Percentiles rank a stretch among this genome's conserved stretches.
phyloP scores from a whole-genome alignment of 2,888 invertebrate genomes.

The Taphrorychus bicolor region DNA sequence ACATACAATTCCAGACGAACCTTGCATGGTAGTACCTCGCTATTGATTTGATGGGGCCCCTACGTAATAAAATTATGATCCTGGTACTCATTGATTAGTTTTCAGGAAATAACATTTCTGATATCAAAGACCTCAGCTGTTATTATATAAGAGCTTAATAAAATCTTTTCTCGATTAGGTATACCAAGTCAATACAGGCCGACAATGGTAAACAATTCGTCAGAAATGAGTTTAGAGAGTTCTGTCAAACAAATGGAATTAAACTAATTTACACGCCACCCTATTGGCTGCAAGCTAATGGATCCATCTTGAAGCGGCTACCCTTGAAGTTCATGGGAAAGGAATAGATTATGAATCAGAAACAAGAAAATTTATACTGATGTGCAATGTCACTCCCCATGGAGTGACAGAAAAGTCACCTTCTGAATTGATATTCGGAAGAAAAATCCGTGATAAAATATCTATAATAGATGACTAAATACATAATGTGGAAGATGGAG shows the following conservation, averaged over 20 bases:
- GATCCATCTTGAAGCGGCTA: constrained; percentile 46
- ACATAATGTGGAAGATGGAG: constrained; percentile 18
- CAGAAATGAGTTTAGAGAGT: constrained; percentile 37
- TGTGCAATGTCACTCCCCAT: constrained; percentile 46
- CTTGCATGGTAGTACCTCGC: constrained; percentile 21
- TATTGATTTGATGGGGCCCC: constrained; percentile 37
- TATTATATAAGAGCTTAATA: background rate
- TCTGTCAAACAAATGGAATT: constrained; percentile 33
- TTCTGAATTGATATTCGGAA: constrained; percentile 28
- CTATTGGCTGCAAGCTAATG: constrained; percentile 46
- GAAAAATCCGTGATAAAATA: constrained; percentile 18
- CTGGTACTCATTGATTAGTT: constrained; percentile 19
- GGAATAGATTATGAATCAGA: constrained; percentile 25
- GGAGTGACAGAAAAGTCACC: constrained; percentile 47
- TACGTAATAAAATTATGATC: constrained; percentile 43
- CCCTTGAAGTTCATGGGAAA: background rate
- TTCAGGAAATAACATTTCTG: too few relatives aligned
- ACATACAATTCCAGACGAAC: constrained; percentile 18
- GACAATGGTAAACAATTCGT: constrained; percentile 33
- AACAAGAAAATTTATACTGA: constrained; percentile 41
- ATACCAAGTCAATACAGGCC: background rate
- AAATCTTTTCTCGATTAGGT: constrained; percentile 11
- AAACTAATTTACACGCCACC: constrained; percentile 33
- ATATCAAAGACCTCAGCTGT: constrained; percentile 2
- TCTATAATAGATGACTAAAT: constrained; percentile 12